Evolutionary conservation across 2,113 vertebrate genomes (phyloP), one percentile per base, ranked within the genome.

Genomic region (Gambusia affinis): DNA sequence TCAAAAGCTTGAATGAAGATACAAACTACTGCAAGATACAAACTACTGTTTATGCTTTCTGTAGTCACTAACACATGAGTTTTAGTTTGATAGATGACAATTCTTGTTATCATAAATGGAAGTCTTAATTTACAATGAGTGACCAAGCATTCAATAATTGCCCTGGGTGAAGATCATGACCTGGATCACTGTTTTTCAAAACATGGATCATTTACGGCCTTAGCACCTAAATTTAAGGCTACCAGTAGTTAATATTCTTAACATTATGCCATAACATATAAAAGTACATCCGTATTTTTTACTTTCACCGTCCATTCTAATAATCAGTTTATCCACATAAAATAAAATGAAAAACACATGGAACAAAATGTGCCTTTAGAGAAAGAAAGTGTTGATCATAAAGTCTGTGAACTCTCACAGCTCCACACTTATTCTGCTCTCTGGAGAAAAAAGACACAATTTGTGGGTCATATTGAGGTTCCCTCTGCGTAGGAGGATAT

Each of bases 351-450:
- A 51, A 57, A 8, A 57, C 7, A n/a, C 22, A 57, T 10, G 5
- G 51, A n/a, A 24, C n/a, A 11, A 57, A 57, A 17, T n/a, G 24
- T 57, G 51, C 22, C 4, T 15, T 14, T 60, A n/a, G 39, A 68
- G 60, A 79, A 33, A 33, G 80, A 79, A 78, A 75, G 74, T 12
- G 65, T 42, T 75, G 66, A 80, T 80, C 42, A 81, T 75, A 62
- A 81, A 81, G 60, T 30, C 31, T 67, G 44, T 47, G 44, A 15
- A 19, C 1, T 19, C 5, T 47, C 17, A 47, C 14, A 17, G 47
- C 17, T 24, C 44, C 62, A 74, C 67, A 42, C 10, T 62, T 12
- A 7, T 39, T 30, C 54, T 76, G 68, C 74, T 64, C 82, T 72
- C 79, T 70, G 63, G 39, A 47, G 64, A 22, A 54, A 54, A 24